phyloP scores from a whole-genome alignment of 2,797 vertebrate genomes.

The Crenichthys baileyi region DNA sequence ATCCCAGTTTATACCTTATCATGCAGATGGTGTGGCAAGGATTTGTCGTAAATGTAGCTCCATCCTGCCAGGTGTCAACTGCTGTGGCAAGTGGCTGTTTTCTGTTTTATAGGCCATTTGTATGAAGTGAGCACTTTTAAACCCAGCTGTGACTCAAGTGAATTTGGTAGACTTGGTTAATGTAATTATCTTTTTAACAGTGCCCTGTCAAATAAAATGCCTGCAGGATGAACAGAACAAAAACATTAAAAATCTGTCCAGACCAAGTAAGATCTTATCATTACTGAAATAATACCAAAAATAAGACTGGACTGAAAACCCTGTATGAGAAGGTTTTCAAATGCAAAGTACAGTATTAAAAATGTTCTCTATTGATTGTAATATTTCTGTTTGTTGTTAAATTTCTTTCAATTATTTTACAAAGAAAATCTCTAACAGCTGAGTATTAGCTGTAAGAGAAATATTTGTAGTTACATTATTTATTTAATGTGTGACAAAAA shows the following conservation, averaged over 20 bases:
- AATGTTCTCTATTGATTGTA: neutral
- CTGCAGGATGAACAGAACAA: constrained; percentile 18
- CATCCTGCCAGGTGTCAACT: constrained; percentile 56
- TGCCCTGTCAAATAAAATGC: constrained; percentile 15
- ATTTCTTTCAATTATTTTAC: neutral
- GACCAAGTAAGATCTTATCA: constrained; percentile 15
- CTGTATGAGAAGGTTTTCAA: neutral
- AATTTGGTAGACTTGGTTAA: constrained; percentile 22
- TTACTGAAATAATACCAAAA: constrained; percentile 6
- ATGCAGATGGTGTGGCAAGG: constrained; percentile 59
- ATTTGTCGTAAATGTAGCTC: constrained; percentile 52
- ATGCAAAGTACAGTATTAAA: constrained; percentile 1
- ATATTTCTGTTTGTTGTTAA: neutral
- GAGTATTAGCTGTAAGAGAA: neutral
- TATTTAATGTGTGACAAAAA: neutral
- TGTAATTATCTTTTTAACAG: constrained; percentile 16
- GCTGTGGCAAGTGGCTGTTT: constrained; percentile 36
- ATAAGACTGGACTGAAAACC: neutral
- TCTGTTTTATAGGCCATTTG: constrained; percentile 46
- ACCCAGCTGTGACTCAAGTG: constrained; percentile 35
- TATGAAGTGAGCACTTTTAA: constrained; percentile 41
- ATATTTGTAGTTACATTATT: neutral
- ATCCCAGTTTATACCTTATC: constrained; percentile 60
- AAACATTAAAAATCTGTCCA: constrained; percentile 12
- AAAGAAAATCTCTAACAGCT: neutral